These are phyloP conservation scores for Nansenia antarctica DNA, from an alignment of 2,113 vertebrate species.

Conservation along the genomic window DNA sequence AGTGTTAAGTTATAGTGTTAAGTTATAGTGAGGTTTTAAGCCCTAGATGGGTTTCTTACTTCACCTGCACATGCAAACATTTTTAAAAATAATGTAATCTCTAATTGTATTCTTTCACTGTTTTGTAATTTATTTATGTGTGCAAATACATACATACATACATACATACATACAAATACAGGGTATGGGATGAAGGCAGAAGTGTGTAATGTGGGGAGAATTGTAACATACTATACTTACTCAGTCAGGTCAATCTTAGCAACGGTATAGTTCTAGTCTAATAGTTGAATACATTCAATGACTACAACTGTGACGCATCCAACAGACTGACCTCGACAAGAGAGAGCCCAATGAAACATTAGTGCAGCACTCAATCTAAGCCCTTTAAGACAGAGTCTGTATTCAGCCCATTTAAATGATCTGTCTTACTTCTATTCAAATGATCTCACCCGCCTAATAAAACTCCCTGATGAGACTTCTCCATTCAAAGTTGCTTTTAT, in stretches of 20 bases:
- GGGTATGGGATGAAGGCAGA: no score
- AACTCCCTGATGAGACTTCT: slow-evolving; percentile 39
- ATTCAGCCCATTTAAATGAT: slow-evolving; percentile 35
- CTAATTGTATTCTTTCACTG: neutral
- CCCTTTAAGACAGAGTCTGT: slow-evolving; percentile 11
- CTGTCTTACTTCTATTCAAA: slow-evolving; percentile 40
- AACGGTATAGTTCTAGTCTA: neutral
- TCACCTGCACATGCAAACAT: no score
- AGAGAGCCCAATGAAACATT: slow-evolving; percentile 35
- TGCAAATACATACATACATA: neutral
- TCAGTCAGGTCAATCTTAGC: neutral
- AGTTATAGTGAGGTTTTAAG: no score
- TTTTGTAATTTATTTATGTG: neutral
- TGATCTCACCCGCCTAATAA: slow-evolving; percentile 47
- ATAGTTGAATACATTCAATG: neutral
- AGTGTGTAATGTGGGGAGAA: no score
- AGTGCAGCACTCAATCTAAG: slow-evolving; percentile 36
- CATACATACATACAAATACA: no score
- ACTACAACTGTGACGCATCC: neutral
- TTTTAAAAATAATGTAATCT: no score
- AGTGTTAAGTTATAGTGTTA: no score
- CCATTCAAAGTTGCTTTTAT: slow-evolving; percentile 33
- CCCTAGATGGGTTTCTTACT: no score
- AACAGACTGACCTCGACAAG: neutral
- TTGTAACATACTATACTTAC: neutral